Conservation (phyloP, 2,113 vertebrate genomes). For the Corydoras maculifer region DNA sequence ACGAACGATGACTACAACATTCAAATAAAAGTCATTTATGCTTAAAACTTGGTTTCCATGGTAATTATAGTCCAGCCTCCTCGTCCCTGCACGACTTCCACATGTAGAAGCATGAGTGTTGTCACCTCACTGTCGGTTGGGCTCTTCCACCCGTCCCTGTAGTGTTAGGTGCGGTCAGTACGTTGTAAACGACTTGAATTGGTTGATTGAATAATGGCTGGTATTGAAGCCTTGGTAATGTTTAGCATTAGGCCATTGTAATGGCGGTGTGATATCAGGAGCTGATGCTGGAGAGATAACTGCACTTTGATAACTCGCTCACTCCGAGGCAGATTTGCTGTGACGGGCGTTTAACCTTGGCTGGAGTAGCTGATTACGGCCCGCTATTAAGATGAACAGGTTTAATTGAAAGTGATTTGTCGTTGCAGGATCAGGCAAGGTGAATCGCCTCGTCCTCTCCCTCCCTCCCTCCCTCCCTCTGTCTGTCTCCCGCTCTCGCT, state of each 20-base stretch:
- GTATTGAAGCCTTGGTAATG: conserved; percentile 16
- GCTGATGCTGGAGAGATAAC: conserved; percentile 19
- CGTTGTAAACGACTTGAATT: background rate
- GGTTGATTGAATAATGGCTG: conserved; percentile 5
- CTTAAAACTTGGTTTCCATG: too few relatives aligned
- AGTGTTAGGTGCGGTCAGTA: background rate
- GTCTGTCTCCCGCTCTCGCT: background rate
- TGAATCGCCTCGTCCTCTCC: conserved; percentile 9
- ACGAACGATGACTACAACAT: too few relatives aligned
- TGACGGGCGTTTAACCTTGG: conserved; percentile 22
- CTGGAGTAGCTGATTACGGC: conserved; percentile 17
- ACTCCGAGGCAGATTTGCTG: background rate
- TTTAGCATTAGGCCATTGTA: conserved; percentile 16
- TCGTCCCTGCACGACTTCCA: too few relatives aligned
- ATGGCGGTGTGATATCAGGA: conserved; percentile 11
- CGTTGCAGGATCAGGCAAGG: conserved; percentile 8
- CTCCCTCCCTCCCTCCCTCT: background rate
- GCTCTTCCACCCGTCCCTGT: background rate
- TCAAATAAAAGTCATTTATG: too few relatives aligned
- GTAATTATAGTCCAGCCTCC: too few relatives aligned
- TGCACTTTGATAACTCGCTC: conserved; percentile 17
- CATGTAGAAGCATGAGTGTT: too few relatives aligned
- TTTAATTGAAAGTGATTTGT: conserved; percentile 33
- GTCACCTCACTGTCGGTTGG: too few relatives aligned
- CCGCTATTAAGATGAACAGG: conserved; percentile 21